Base-by-base conservation (phyloP, 92 coral and sea anemone genomes). In the Porites lobata region DNA sequence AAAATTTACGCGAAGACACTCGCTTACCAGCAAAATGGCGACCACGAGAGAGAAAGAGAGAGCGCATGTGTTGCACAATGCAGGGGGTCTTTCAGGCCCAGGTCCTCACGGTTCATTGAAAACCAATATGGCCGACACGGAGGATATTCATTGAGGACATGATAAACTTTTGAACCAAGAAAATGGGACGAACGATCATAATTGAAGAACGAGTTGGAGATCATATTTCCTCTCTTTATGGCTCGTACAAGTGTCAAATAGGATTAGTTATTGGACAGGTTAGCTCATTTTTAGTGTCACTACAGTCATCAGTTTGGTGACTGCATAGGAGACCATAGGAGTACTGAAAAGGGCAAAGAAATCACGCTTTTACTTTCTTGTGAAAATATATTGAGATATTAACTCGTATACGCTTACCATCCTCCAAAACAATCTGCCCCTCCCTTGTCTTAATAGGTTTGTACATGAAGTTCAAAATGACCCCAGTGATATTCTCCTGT, bases 261-360 rank as follows among this genome's bases (percentile, higher is more conserved):
- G 99, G 99, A 18, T 79, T 96, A 50, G 83, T 96, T 50, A 81
- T 96, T 38, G 99, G 99, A 61, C 99, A 96, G 96, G 99, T 95
- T 22, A 18, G 14, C 62, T 8, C 59, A 26, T 9, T 66, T 4
- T 9, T 17, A 80, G 58, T 17, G n/a, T 10, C 15, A 56, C 13
- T 54, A 11, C 32, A 29, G 47, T 38, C 47, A 38, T 4, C 47
- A 21, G 22, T 21, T 21, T 21, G 22, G 22, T 21, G 22, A 21
- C 22, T 21, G 22, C 22, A 21, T 38, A 38, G 47, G 47, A 38
- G 47, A 38, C 47, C 47, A 38, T 38, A 38, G 47, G 47, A 38
- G 47, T 38, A 38, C 47, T 38, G 47, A 38, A 38, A 38, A 38
- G 47, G 6, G 47, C 0, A 38, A 38, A 38, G 47, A 38, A 38